These are phyloP conservation scores for Popillia japonica DNA, from an alignment of 1,140 invertebrate genomes.

Conservation along the genomic window DNA sequence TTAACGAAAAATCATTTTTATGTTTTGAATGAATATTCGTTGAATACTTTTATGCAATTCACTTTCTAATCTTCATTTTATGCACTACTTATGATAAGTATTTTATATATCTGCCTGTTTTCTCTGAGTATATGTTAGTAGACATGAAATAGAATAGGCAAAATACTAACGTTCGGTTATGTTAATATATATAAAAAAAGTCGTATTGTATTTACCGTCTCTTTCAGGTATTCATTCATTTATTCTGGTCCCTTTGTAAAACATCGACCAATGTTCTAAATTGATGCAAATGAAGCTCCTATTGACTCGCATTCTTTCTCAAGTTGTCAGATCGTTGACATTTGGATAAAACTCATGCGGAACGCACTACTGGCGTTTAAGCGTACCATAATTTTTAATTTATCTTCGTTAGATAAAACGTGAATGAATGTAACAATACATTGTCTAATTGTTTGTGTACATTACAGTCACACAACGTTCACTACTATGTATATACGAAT, in stretches of 20 bases:
- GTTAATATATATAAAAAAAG: not conserved
- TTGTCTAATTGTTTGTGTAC: not conserved
- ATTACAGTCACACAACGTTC: too few relatives aligned
- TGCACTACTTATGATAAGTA: too few relatives aligned
- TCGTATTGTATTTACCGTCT: not conserved
- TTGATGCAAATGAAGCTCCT: conserved; percentile 17
- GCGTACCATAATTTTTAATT: not conserved
- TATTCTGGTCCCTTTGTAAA: not conserved
- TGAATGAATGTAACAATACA: not conserved
- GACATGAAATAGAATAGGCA: too few relatives aligned
- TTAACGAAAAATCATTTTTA: too few relatives aligned
- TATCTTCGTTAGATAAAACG: not conserved
- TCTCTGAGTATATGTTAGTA: too few relatives aligned
- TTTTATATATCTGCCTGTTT: too few relatives aligned
- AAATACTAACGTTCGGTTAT: too few relatives aligned
- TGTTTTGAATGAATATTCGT: too few relatives aligned
- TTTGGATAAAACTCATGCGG: conserved; percentile 12
- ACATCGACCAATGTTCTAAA: conserved; percentile 13
- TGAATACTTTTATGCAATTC: too few relatives aligned
- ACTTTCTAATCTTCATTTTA: too few relatives aligned
- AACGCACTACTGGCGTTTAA: not conserved
- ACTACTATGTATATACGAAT: too few relatives aligned
- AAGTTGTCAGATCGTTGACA: conserved; percentile 22
- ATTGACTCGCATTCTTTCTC: conserved; percentile 13
- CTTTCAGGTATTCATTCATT: conserved; percentile 8